Conservation (phyloP, 2,113 vertebrate species). For the Coreoperca whiteheadi region DNA sequence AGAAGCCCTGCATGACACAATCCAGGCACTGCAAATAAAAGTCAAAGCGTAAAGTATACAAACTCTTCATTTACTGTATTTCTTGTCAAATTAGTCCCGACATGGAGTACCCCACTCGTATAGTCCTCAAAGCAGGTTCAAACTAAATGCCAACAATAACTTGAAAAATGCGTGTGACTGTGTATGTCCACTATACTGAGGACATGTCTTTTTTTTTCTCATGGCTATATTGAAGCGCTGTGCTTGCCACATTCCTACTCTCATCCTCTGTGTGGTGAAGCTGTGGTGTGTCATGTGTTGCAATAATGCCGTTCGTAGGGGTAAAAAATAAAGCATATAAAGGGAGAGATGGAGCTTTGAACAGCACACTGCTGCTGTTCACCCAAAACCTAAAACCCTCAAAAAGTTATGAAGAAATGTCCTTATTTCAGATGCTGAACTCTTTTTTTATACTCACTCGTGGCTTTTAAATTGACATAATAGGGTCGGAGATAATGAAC, state of each 20-base stretch:
- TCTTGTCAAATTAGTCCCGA: not conserved
- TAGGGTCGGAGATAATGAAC: constrained; percentile 34
- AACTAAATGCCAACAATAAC: not conserved
- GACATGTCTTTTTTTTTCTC: constrained; percentile 22
- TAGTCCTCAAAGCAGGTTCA: constrained; percentile 45
- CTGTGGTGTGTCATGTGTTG: constrained; percentile 27
- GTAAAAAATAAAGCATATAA: not conserved
- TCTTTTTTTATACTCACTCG: not conserved
- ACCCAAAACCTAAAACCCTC: not conserved
- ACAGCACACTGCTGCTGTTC: constrained; percentile 20
- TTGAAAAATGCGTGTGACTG: not conserved
- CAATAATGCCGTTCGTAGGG: not conserved
- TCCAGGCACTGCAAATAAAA: not conserved
- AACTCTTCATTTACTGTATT: not conserved
- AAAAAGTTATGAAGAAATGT: not conserved
- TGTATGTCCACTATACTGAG: constrained; percentile 24
- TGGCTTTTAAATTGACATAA: constrained; percentile 14
- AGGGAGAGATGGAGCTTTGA: constrained; percentile 12
- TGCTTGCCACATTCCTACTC: constrained; percentile 31
- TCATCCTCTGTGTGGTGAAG: constrained; percentile 44
- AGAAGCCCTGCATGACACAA: not conserved
- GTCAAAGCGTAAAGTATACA: not conserved
- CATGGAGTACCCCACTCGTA: not conserved
- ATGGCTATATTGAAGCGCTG: constrained; percentile 18
- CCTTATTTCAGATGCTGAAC: not conserved